Conservation (phyloP, 2,888 invertebrate species). For the Drosophila conformis region DNA sequence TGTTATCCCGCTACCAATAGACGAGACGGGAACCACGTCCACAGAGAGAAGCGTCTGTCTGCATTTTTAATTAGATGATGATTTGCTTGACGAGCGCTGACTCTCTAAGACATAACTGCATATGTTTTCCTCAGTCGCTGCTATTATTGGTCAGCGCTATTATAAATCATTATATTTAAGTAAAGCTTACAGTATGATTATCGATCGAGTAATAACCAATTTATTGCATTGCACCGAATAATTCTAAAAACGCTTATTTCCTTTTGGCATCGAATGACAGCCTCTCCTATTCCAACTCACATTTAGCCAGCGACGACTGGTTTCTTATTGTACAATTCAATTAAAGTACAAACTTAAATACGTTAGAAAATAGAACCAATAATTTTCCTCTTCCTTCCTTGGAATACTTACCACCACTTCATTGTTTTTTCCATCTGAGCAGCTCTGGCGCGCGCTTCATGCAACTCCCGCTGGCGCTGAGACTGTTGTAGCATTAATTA, state of each 20-base stretch:
- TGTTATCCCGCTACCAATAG: conserved; percentile 70
- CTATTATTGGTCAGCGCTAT: conserved; percentile 25
- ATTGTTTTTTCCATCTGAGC: conserved; percentile 99
- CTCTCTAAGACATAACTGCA: conserved; percentile 58
- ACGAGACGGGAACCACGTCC: conserved; percentile 18
- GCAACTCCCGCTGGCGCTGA: conserved; percentile 90
- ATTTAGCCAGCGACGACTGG: conserved; percentile 10
- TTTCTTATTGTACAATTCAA: conserved; percentile 26
- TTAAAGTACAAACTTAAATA: conserved; percentile 13
- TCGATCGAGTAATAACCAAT: conserved; percentile 20
- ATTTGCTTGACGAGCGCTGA: conserved; percentile 16
- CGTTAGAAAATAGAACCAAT: neutral
- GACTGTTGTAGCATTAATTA: conserved; percentile 71
- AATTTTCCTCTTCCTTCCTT: neutral
- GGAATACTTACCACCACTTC: conserved; percentile 92
- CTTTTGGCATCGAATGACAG: conserved; percentile 10
- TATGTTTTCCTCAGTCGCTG: conserved; percentile 53
- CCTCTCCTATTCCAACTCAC: conserved; percentile 8
- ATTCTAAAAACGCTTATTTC: conserved; percentile 7
- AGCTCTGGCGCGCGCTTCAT: conserved; percentile 96
- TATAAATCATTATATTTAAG: conserved; percentile 36
- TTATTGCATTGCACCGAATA: conserved; percentile 6
- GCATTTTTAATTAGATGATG: conserved; percentile 35
- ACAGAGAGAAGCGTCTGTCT: conserved; percentile 38
- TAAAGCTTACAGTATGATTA: conserved; percentile 25